Conservation (phyloP, 2,888 invertebrate genomes). For the Busseola fusca region DNA sequence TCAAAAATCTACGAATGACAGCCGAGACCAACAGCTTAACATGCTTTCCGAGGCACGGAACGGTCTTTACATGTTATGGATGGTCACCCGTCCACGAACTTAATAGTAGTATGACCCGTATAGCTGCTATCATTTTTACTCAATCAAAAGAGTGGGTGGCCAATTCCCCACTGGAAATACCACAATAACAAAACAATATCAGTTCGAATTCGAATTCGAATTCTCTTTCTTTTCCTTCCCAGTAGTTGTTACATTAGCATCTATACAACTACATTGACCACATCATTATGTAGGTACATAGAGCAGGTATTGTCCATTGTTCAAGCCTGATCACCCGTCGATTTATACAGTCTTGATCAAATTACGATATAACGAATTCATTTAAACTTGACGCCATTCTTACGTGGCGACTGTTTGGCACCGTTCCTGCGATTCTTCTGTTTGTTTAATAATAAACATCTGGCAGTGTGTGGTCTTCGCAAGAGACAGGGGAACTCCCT, state of each 20-base stretch:
- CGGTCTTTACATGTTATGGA: too few species aligned
- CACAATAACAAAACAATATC: conserved; percentile 10
- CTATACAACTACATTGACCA: conserved; percentile 6
- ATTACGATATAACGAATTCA: conserved; percentile 44
- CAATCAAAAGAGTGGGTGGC: neutral
- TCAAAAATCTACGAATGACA: too few species aligned
- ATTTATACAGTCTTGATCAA: conserved; percentile 53
- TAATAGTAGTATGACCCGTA: too few species aligned
- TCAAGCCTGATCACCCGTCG: conserved; percentile 43
- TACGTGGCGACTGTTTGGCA: conserved; percentile 39
- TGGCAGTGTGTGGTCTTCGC: conserved; percentile 34
- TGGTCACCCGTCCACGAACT: too few species aligned
- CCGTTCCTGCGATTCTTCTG: conserved; percentile 27
- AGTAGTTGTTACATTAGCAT: conserved; percentile 28
- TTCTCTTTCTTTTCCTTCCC: conserved; percentile 16
- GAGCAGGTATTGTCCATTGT: conserved; percentile 54
- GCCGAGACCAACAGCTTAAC: too few species aligned
- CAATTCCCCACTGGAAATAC: conserved; percentile 1
- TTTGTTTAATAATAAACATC: neutral
- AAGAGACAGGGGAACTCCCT: neutral
- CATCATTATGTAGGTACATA: conserved; percentile 15
- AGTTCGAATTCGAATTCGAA: conserved; percentile 13
- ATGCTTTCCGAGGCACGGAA: too few species aligned
- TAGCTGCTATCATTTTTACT: neutral
- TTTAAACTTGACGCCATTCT: conserved; percentile 40